Evolutionary conservation across 2,113 vertebrate genomes (phyloP), one percentile per base, ranked within the genome.

Genomic region (Festucalex cinctus): DNA sequence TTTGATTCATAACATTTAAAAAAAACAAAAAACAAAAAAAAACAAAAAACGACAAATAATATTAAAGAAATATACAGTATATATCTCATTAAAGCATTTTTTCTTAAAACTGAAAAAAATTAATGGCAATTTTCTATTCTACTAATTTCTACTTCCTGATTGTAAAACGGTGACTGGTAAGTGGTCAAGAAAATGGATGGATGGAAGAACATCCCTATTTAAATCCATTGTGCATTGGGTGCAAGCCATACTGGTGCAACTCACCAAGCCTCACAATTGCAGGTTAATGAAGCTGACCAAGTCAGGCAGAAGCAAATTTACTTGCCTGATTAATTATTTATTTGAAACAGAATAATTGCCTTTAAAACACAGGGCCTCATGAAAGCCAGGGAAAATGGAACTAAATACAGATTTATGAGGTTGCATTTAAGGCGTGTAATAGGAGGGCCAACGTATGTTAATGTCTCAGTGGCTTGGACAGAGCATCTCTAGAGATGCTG

Each of bases 261-360:
- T 91, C 91, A 60, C 75, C 91, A 89, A 85, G 86, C 76, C 86
- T 89, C 87, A 91, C 92, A 88, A 91, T 94, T 92, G 85, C 83
- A 85, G 89, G 91, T 93, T 97, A 97, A 98, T 96, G 95, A 96
- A 94, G 94, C 88, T 94, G 94, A 95, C 93, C 94, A 93, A 95
- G 93, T 94, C 93, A 90, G 91, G 92, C 93, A 94, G 94, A 97
- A 94, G 94, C 93, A 88, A 96, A 98, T 98, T 95, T 95, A 95
- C 93, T 93, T 92, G 90, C 91, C 92, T 93, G 93, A 96, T 98
- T 95, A 95, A 96, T 96, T 95, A 96, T 97, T 96, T 95, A 96
- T 94, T 95, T 92, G 92, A 95, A 93, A 93, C 92, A 94, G 94
- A 96, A 95, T 95, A 94, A 96, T 96, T 93, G 93, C 90, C 93